phyloP scores from a whole-genome alignment of 2,113 vertebrate species.

The Chrysochloris asiatica region DNA sequence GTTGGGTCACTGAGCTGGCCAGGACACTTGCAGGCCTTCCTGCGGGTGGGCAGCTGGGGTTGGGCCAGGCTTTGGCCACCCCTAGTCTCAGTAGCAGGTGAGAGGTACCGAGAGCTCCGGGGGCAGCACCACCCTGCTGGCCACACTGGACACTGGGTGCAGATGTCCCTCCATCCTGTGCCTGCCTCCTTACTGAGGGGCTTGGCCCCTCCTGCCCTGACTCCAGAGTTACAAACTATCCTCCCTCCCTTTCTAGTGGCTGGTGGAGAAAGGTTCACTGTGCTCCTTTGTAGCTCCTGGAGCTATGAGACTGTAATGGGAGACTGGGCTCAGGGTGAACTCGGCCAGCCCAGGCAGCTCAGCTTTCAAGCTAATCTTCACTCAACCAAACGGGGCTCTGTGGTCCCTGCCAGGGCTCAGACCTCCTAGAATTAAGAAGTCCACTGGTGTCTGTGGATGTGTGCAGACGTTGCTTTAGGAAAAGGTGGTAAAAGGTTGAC shows the following conservation, averaged over 20 bases:
- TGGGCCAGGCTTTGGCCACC: neutral
- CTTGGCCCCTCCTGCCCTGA: neutral
- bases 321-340: no score
- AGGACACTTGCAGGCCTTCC: neutral
- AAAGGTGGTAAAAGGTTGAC: no score
- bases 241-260: neutral
- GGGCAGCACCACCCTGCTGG: neutral
- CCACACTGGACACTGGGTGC: rapidly evolving
- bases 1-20: neutral
- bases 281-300: no score
- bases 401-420: neutral
- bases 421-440: no score
- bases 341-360: neutral
- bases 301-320: no score
- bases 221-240: neutral
- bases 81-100: rapidly evolving
- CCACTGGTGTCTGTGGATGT: neutral
- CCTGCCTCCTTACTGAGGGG: no score
- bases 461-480: neutral
- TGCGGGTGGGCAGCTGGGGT: neutral
- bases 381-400: neutral
- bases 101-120: neutral
- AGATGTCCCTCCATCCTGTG: no score
- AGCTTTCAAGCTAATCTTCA: neutral
- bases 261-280: no score